A percentile compares a stretch with the other conserved stretches of the same genome.
These are phyloP conservation scores for Drosophila demipolita DNA, from an alignment of 2,888 invertebrate species.

Conservation along the genomic window DNA sequence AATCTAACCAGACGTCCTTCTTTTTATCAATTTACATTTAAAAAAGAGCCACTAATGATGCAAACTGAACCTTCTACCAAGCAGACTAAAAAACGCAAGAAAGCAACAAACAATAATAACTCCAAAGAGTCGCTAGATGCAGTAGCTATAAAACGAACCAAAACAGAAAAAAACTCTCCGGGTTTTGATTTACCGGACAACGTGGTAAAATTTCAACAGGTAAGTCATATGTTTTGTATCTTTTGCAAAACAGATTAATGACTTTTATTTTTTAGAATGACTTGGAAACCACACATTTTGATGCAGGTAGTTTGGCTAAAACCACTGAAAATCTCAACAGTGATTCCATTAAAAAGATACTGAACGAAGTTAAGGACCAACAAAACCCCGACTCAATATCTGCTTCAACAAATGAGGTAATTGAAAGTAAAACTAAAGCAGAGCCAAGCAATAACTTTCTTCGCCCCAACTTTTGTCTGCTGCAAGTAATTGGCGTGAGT, in stretches of 20 bases:
- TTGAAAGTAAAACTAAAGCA: not conserved
- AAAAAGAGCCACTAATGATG: not conserved
- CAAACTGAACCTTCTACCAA: not conserved
- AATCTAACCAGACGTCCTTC: constrained; percentile 13
- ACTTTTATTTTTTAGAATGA: constrained; percentile 27
- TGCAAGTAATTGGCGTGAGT: constrained; percentile 56
- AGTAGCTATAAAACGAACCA: constrained; percentile 6
- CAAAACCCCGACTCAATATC: not conserved
- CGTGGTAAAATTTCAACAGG: constrained; percentile 45
- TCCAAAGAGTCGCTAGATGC: not conserved
- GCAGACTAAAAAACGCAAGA: constrained; percentile 4
- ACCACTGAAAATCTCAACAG: not conserved
- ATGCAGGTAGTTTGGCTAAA: constrained; percentile 34
- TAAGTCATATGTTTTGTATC: constrained; percentile 6
- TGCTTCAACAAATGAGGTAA: not conserved
- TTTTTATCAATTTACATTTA: not conserved
- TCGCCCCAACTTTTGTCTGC: constrained; percentile 24
- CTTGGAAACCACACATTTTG: constrained; percentile 27
- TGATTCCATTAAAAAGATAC: constrained; percentile 21
- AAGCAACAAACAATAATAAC: not conserved
- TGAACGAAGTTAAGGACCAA: constrained; percentile 32
- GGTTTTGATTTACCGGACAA: constrained; percentile 43
- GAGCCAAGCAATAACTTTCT: not conserved
- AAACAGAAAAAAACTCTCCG: constrained; percentile 15
- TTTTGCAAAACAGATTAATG: not conserved